Base-by-base conservation (phyloP, 2,113 vertebrate species). In the Hepsetus odoe region DNA sequence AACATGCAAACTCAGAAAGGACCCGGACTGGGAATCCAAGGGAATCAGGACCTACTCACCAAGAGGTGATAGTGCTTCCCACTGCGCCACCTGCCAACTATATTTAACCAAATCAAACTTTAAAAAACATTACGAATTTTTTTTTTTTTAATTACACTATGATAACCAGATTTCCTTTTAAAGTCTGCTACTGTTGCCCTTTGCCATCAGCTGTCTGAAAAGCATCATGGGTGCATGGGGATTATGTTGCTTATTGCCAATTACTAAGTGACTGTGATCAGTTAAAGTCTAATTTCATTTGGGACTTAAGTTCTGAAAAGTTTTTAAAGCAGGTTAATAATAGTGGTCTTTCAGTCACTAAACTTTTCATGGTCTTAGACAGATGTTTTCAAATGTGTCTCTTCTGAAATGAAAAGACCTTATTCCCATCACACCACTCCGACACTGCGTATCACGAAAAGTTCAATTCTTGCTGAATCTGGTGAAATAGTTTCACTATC, bases 391-490 rank as follows among this genome's bases (percentile, higher is more conserved):
- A 65, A 68, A 46, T 40, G n/a, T 38, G 10, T 42, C 65, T 40
- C 38, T 32, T 58, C 32, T n/a, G 44, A 76, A 30, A 66, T 72
- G 40, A 62, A 65, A 55, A 65, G 49, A 32, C 58, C 49, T 33
- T 62, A 82, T 53, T 68, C 62, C 61, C 30, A 51, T 69, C 62
- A 62, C 71, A 67, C 38, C 40, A 28, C n/a, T 30, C 49, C 77
- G 53, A 64, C 67, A 71, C 30, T 46, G 76, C 55, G 72, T 59
- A 71, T 84, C 51, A 74, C 32, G 74, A 9, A 68, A 61, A 76
- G 13, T 67, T 56, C 33, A 9, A 16, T 55, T 68, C 51, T 69
- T 32, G n/a, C 70, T 80, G 68, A 53, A 40, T 56, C 35, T 77
- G 66, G 80, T 66, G 44, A 80, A 82, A 72, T 76, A 61, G 33